Evolutionary conservation across 2,888 invertebrate genomes (phyloP), one percentile per base, ranked within the genome.

Genomic region (Perdita meconis): DNA sequence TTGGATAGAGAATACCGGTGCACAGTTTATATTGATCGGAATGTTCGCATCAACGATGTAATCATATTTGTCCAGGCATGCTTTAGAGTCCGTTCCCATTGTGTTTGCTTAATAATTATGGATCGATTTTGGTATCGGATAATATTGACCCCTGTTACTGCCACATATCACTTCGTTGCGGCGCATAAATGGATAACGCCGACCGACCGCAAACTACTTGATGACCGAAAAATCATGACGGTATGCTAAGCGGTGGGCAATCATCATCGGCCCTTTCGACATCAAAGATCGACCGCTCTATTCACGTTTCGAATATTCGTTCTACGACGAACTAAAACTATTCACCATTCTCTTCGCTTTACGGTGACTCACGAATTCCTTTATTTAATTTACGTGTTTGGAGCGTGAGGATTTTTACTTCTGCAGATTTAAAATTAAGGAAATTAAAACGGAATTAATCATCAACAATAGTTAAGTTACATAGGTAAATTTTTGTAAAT

Each of bases 1-100:
- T 83, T 83, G 84, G 82, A 68, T 82, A 79, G 83, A 83, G 83
- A 84, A 84, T 71, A 83, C 78, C 76, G 60, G 22, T 63, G 69
- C 57, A 59, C 81, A 78, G 84, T 81, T 83, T 83, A 83, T 83
- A 83, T 84, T 80, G 83, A 83, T 83, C 80, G 84, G 84, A 83
- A 83, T 81, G 84, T 77, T 84, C 84, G 65, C 83, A 83, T 83
- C 82, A 81, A 84, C 84, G 83, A 83, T 83, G 83, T 83, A 84
- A 83, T 83, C 83, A 84, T 84, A 83, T 83, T 83, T 83, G 83
- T 84, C 74, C 83, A 84, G 83, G 82, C 76, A 84, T 74, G 83
- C 83, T 84, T 81, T 81, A 77, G 73, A 80, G 73, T 30, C 83
- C 71, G 68, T 77, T 82, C 79, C 47, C 80, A 64, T 80, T 82